phyloP scores from a whole-genome alignment of 2,888 invertebrate species.

The Leptinotarsa peninsularis region DNA sequence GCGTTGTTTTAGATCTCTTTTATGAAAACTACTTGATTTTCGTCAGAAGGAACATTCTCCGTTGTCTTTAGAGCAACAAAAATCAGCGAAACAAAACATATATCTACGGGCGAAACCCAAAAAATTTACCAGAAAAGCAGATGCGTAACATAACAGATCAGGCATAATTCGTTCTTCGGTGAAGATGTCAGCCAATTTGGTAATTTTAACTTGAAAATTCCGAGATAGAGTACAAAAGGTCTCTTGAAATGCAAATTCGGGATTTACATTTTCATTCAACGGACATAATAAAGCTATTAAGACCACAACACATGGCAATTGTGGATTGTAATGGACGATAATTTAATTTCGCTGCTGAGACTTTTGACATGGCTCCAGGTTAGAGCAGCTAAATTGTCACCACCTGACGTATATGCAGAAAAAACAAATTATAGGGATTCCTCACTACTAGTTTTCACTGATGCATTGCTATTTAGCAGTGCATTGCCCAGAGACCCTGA shows the following conservation, averaged over 20 bases:
- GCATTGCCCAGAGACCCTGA: no score
- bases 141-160: slow-evolving; percentile 7
- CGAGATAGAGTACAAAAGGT: slow-evolving; percentile 19
- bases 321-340: slow-evolving; percentile 1
- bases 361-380: not conserved
- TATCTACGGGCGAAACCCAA: not conserved
- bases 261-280: slow-evolving; percentile 3
- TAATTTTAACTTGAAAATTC: slow-evolving; percentile 9
- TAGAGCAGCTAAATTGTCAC: not conserved
- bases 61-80: not conserved
- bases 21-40: no score
- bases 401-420: not conserved
- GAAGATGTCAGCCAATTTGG: slow-evolving; percentile 15
- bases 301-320: slow-evolving; percentile 22
- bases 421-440: not conserved
- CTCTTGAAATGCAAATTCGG: slow-evolving; percentile 23
- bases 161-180: not conserved
- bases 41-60: no score
- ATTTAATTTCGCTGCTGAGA: not conserved
- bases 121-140: slow-evolving; percentile 2
- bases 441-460: not conserved
- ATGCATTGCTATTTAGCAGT: no score
- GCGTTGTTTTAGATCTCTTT: no score
- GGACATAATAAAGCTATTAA: slow-evolving; percentile 21
- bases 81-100: not conserved